Evolutionary conservation across 1,140 invertebrate species (phyloP).

Genomic region (Tyrophagus putrescentiae): DNA sequence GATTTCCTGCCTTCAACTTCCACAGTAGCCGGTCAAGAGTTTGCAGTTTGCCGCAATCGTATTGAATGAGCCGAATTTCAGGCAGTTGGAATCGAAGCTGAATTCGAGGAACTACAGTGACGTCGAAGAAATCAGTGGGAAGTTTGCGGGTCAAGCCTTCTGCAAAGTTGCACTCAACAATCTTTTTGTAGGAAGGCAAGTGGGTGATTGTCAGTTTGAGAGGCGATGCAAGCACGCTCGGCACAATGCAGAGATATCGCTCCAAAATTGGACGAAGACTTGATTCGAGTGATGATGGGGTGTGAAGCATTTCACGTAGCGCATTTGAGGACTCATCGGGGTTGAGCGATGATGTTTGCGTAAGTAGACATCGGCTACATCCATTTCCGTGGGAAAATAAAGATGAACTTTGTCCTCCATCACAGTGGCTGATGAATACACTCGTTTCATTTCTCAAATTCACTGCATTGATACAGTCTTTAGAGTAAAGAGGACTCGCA

Average conservation of each 20-base stretch:
- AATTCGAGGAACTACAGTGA: constrained; percentile 55
- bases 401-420: not conserved
- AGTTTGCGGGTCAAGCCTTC: constrained; percentile 40
- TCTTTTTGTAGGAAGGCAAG: constrained; percentile 47
- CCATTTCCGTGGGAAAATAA: not conserved
- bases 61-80: constrained; percentile 91
- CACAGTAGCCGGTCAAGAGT: constrained; percentile 64
- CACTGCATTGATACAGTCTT: constrained; percentile 3
- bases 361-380: not conserved
- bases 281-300: not conserved
- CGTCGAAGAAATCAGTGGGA: constrained; percentile 37
- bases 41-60: constrained; percentile 80
- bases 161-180: constrained; percentile 38
- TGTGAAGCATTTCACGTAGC: not conserved
- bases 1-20: constrained; percentile 62
- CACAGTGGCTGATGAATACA: too few relatives aligned
- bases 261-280: not conserved
- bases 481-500: not conserved
- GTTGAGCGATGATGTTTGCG: not conserved
- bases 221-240: not conserved
- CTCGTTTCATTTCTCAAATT: too few relatives aligned
- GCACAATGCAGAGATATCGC: not conserved
- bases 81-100: constrained; percentile 80
- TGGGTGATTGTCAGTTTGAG: constrained; percentile 29
- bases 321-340: not conserved